Base-by-base conservation (phyloP, 1,140 invertebrate species). In the Grapholita molesta region DNA sequence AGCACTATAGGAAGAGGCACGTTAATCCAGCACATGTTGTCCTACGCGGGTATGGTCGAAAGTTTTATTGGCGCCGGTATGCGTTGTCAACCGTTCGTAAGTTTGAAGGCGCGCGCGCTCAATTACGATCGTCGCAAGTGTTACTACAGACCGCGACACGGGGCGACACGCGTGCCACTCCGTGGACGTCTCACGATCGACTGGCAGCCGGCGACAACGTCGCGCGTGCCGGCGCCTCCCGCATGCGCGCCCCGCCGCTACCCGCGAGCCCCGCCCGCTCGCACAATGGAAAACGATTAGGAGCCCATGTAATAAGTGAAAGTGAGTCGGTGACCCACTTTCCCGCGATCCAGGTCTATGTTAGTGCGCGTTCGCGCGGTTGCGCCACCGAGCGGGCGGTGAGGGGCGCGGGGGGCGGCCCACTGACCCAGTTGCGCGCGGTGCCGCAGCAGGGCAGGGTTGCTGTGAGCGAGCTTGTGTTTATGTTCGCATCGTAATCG, bases 271-370 rank as follows among this genome's bases (percentile, higher is more conserved):
- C 85, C 85, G 82, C 88, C 85, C 90, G 88, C 90, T 90, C 88
- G 86, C 91, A 93, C 93, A 93, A 93, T 93, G 93, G 92, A 93
- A 93, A 93, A 93, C 93, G 93, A 94, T 93, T 93, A 93, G 92
- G 90, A 92, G 89, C 88, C 93, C 93, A 93, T 94, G 93, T 93
- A 94, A 94, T 94, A 94, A 94, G 93, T 94, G 93, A 94, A 94
- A 94, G 93, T 94, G 93, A 93, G 90, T 92, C 88, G 92, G 92
- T 93, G 93, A 94, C 94, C 93, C 89, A 94, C 93, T 94, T 94
- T 94, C 93, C 92, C 92, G 92, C 91, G 90, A 94, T 94, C 92
- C 94, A 94, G 93, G 93, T 94, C 93, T 94, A 94, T 94, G 93
- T 94, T 94, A 94, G 92, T 92, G 92, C 86, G 86, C 86, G 83